Base-by-base conservation (phyloP, 2,888 invertebrate genomes). In the Patella depressa region DNA sequence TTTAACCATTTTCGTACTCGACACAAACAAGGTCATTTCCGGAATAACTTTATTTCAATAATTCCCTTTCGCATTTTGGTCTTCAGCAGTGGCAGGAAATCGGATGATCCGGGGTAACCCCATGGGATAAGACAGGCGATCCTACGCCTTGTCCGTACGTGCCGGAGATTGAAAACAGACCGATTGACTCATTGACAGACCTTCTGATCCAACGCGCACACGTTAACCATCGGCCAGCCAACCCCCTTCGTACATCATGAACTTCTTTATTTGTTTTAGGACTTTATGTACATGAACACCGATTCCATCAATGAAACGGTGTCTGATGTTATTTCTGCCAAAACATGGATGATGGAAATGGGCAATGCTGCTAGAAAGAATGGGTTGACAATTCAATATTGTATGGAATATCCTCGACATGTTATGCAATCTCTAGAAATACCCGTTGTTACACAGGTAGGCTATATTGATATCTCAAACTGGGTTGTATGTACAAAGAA, bases 241-340 rank as follows among this genome's bases (percentile, higher is more conserved):
- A 7, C 24, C 11, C 3, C 4, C 4, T 65, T 65, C 12, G 2
- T 19, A 15, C 9, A 9, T 45, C 7, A 45, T 45, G 45, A 7
- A 9, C 7, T 45, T 45, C 9, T 45, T 9, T 45, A 45, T 45
- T 9, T 45, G 45, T 75, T 78, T 0, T 76, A 89, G 89, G 90
- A 89, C 79, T 89, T 88, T 88, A 76, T 90, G 74, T 86, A 89
- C 73, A 81, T 83, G n/a, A 86, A 89, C 72, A 83, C 87, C n/a
- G 81, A 83, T 72, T 80, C 83, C 12, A 81, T 89, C 15, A 79
- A 84, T 17, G 81, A 84, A 7, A 78, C 87, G 4, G 79, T 82
- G 53, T 76, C 81, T 7, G 83, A 87, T 71, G 72, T 89, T 9
- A 71, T 74, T 55, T 77, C 88, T 11, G 90, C 87, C 5, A 74